A percentile compares a stretch with the other conserved stretches of the same genome.
These are phyloP conservation scores for Halocynthia roretzi DNA, from an alignment of 23 tunicate genomes.

Conservation along the genomic window DNA sequence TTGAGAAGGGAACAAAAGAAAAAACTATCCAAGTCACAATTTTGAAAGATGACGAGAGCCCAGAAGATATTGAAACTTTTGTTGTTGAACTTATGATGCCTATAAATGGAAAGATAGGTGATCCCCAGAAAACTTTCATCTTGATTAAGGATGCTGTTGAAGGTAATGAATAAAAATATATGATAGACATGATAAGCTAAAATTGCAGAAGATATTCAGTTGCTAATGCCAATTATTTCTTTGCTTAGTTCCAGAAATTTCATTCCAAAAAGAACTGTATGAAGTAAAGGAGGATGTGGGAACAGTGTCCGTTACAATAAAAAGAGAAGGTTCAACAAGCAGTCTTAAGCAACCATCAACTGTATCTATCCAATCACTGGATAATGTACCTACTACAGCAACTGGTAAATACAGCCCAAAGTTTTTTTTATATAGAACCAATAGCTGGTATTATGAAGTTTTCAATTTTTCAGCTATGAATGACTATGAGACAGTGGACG, in stretches of 20 bases:
- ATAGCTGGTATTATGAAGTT: neutral
- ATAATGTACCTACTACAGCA: no score
- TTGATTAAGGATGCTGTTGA: neutral
- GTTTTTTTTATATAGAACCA: no score
- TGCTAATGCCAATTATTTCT: no score
- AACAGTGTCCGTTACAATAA: neutral
- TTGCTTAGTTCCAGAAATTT: neutral
- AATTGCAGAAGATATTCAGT: no score
- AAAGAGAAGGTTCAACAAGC: neutral
- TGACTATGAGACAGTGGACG: neutral
- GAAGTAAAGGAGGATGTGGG: neutral
- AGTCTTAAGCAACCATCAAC: neutral
- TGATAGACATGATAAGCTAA: no score
- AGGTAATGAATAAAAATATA: neutral
- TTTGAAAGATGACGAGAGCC: neutral
- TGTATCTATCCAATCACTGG: neutral
- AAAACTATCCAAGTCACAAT: neutral
- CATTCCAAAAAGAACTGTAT: neutral
- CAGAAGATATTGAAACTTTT: conserved; percentile 11
- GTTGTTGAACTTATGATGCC: neutral
- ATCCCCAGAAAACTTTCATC: neutral
- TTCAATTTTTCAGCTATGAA: neutral
- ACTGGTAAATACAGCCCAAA: no score
- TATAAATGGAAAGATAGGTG: neutral
- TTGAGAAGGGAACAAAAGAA: neutral